These are phyloP conservation scores for Entomobrya proxima DNA, from an alignment of 2,888 invertebrate species.

Conservation along the genomic window DNA sequence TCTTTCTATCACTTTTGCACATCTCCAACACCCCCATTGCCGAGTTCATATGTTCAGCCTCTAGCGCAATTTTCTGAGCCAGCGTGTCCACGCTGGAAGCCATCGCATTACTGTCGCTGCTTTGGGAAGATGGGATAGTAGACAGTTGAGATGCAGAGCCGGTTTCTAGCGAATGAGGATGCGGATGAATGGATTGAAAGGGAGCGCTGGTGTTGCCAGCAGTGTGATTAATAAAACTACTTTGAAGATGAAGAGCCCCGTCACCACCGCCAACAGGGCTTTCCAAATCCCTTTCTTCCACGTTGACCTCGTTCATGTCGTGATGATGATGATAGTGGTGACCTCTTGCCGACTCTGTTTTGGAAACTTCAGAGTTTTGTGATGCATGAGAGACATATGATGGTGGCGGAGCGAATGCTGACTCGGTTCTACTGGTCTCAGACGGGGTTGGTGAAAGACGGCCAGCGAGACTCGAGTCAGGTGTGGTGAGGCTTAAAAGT, in stretches of 20 bases:
- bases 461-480: constrained; percentile 65
- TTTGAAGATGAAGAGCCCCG: background rate
- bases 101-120: background rate
- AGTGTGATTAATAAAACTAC: constrained; percentile 18
- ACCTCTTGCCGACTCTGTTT: constrained; percentile 73
- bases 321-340: background rate
- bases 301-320: constrained; percentile 29
- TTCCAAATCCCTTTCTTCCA: constrained; percentile 51
- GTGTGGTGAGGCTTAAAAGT: constrained; percentile 64
- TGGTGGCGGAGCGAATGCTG: constrained; percentile 71
- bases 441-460: constrained; percentile 72
- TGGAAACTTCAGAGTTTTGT: constrained; percentile 72
- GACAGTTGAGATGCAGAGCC: background rate
- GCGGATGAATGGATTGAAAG: constrained; percentile 18
- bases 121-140: background rate
- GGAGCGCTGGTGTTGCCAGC: background rate
- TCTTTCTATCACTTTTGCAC: constrained; percentile 26
- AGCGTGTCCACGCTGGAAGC: background rate
- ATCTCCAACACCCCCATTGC: background rate
- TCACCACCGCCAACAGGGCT: background rate
- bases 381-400: constrained; percentile 73
- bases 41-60: background rate
- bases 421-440: constrained; percentile 73
- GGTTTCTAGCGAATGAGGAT: background rate
- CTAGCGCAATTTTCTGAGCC: background rate